Conservation (phyloP, 2,888 invertebrate species). For the Pyrochroa serraticornis region DNA sequence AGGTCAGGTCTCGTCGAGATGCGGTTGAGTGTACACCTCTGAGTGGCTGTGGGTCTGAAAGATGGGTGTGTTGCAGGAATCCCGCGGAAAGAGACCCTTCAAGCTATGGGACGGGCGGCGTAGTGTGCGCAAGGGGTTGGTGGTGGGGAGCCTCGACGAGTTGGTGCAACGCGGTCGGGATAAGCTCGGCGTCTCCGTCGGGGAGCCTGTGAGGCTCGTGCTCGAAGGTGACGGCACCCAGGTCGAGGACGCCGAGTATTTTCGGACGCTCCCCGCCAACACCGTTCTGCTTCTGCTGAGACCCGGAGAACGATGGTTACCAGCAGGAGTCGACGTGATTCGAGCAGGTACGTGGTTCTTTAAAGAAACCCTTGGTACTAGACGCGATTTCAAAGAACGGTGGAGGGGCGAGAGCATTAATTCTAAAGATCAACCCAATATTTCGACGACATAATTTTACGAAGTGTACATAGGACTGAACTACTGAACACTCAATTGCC, state of each 20-base stretch:
- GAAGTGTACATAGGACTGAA: too few species aligned
- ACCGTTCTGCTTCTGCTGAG: conserved; percentile 87
- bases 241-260: conserved; percentile 95
- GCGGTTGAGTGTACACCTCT: conserved; percentile 40
- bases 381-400: too few species aligned
- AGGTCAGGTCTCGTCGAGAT: conserved; percentile 52
- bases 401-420: too few species aligned
- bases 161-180: conserved; percentile 74
- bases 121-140: conserved; percentile 91
- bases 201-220: conserved; percentile 88
- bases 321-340: conserved; percentile 92
- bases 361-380: background rate
- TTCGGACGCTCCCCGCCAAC: conserved; percentile 90
- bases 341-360: conserved; percentile 75
- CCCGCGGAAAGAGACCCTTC: conserved; percentile 95
- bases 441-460: too few species aligned
- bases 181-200: conserved; percentile 85
- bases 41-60: conserved; percentile 26
- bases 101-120: conserved; percentile 97
- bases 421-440: too few species aligned
- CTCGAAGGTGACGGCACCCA: conserved; percentile 96
- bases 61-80: conserved; percentile 72
- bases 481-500: too few species aligned
- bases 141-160: conserved; percentile 90
- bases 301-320: conserved; percentile 91